phyloP scores from a whole-genome alignment of 2,888 invertebrate genomes.

The Hetaerina titia region DNA sequence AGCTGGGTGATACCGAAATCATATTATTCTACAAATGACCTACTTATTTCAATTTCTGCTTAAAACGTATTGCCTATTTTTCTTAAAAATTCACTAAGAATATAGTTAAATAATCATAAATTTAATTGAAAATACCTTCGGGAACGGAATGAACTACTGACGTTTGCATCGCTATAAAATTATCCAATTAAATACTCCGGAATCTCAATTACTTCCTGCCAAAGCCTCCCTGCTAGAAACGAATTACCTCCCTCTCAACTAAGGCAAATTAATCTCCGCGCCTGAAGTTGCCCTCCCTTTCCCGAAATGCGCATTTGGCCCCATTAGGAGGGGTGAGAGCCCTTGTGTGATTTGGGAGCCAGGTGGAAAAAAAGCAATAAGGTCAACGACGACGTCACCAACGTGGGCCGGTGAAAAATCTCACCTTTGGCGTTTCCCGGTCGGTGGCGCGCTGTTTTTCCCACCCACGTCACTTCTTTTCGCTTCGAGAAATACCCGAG shows the following conservation, averaged over 20 bases:
- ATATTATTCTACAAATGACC: too few species aligned
- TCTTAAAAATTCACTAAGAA: too few species aligned
- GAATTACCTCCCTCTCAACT: background rate
- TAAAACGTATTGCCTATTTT: too few species aligned
- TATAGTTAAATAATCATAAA: too few species aligned
- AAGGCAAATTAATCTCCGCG: background rate
- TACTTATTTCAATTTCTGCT: too few species aligned
- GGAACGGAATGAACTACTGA: background rate
- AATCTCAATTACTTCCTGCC: background rate
- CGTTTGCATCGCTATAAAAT: background rate
- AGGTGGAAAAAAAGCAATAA: conserved; percentile 11
- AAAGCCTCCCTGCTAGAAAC: background rate
- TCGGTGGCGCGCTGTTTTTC: background rate
- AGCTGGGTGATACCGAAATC: too few species aligned
- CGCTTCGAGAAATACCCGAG: background rate
- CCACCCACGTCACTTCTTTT: background rate
- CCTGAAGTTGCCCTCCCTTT: background rate
- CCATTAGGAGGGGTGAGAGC: background rate
- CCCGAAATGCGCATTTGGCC: background rate
- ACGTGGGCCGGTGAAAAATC: conserved; percentile 8
- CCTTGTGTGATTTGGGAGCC: background rate
- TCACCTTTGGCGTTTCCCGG: conserved; percentile 33
- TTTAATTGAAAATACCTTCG: too few species aligned
- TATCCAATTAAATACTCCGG: background rate
- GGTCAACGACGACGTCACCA: background rate